Percentiles rank a stretch among this genome's conserved stretches.
phyloP scores from a whole-genome alignment of 35 echinoderm and acorn worm genomes.

The Stichopus chloronotus region DNA sequence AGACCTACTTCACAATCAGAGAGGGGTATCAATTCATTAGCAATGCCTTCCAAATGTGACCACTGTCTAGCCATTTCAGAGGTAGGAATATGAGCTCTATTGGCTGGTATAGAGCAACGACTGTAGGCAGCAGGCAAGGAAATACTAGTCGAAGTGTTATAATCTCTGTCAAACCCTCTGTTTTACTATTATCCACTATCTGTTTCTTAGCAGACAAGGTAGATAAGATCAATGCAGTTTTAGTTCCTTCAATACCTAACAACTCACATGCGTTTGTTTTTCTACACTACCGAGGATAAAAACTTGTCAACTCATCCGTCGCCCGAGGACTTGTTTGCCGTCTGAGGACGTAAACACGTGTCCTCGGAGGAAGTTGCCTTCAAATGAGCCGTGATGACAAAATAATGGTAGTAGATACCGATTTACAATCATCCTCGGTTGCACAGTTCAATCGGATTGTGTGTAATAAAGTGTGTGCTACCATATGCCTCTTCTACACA shows the following conservation, averaged over 20 bases:
- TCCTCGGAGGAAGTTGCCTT: no score
- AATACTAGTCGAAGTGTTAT: not conserved
- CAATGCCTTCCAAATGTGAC: constrained; percentile 67
- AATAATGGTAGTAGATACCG: no score
- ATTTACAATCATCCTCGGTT: no score
- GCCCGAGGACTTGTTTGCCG: no score
- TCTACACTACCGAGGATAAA: no score
- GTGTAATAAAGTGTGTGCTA: no score
- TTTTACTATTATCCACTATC: constrained; percentile 12
- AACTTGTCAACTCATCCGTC: no score
- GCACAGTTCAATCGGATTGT: no score
- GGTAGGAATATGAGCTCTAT: constrained; percentile 72
- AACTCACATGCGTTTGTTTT: constrained; percentile 2
- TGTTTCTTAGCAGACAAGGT: not conserved
- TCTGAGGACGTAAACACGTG: no score
- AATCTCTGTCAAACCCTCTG: constrained; percentile 14
- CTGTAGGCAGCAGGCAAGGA: constrained; percentile 63
- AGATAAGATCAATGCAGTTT: not conserved
- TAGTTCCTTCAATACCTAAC: constrained; percentile 24
- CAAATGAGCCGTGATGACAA: no score
- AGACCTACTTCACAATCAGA: constrained; percentile 75
- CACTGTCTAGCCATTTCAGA: constrained; percentile 60
- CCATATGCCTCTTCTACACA: no score
- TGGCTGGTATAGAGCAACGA: constrained; percentile 69
- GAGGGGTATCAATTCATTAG: constrained; percentile 25